Conservation (phyloP, 2,113 vertebrate species). For the Actinemys pallida region DNA sequence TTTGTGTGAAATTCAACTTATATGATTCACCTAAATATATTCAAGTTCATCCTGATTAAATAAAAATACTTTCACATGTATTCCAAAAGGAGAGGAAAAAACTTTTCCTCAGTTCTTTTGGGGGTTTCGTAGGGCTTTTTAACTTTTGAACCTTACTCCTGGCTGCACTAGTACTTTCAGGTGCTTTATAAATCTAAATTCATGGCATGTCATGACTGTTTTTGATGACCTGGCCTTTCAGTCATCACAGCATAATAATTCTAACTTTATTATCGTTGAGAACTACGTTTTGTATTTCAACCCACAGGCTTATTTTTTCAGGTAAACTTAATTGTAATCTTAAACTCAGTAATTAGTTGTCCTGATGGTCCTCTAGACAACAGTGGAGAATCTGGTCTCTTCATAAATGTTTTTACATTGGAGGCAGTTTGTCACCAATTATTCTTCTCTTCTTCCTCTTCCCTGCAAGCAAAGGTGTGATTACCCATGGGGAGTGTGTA, state of each 20-base stretch:
- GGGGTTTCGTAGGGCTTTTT: background rate
- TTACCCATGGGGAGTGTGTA: conserved; percentile 72
- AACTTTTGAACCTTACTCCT: background rate
- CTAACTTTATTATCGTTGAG: background rate
- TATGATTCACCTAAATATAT: background rate
- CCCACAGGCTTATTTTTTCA: conserved; percentile 15
- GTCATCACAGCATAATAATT: background rate
- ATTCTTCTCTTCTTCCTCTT: conserved; percentile 64
- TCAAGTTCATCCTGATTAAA: background rate
- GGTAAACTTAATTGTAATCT: background rate
- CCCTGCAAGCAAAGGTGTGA: conserved; percentile 73
- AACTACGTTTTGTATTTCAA: conserved; percentile 17
- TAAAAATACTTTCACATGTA: background rate
- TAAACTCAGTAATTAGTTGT: conserved; percentile 40
- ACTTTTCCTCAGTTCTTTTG: background rate
- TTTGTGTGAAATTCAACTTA: background rate
- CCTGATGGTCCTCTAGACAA: conserved; percentile 2
- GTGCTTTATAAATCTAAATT: background rate
- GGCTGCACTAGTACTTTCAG: background rate
- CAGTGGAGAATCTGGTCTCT: conserved; percentile 46
- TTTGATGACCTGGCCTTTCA: background rate
- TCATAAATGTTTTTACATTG: conserved; percentile 66
- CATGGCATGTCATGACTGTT: background rate
- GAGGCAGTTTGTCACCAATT: conserved; percentile 67
- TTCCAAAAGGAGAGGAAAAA: background rate